Percentiles rank a stretch among this genome's conserved stretches.
Conservation (phyloP, 2,113 vertebrate species). For the Protobothrops flavoviridis region DNA sequence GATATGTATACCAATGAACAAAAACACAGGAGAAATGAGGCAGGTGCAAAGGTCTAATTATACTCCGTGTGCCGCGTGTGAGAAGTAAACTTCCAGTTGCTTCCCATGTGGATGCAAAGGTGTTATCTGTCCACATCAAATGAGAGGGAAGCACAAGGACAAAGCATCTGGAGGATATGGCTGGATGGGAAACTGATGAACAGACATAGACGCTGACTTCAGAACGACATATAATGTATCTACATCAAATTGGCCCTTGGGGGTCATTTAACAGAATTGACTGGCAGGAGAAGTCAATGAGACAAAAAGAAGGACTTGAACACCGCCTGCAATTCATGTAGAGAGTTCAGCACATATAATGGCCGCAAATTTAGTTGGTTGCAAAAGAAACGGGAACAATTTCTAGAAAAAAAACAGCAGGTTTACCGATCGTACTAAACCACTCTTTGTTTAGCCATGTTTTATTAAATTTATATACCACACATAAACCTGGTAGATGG, state of each 20-base stretch:
- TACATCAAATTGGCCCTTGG: neutral
- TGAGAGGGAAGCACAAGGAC: conserved; percentile 62
- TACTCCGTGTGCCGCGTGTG: conserved; percentile 58
- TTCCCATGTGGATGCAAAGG: conserved; percentile 62
- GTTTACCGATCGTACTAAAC: neutral
- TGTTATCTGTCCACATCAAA: conserved; percentile 64
- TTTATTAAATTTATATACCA: neutral
- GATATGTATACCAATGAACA: conserved; percentile 60
- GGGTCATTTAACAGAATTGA: neutral
- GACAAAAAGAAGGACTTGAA: neutral
- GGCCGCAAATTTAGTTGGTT: neutral
- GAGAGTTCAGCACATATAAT: neutral
- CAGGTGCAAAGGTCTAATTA: conserved; percentile 66
- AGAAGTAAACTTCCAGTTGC: conserved; percentile 54
- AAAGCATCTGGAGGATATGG: conserved; percentile 55
- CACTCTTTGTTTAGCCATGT: neutral
- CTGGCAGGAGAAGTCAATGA: neutral
- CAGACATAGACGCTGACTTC: conserved; percentile 24
- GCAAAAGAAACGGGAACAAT: neutral
- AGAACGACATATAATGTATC: neutral
- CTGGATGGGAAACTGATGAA: conserved; percentile 18
- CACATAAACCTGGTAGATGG: neutral
- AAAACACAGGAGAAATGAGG: conserved; percentile 58
- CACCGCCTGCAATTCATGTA: neutral
- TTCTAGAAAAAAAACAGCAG: neutral